These are phyloP conservation scores for Bombus soroeensis DNA, from an alignment of 1,140 invertebrate species.

Conservation along the genomic window DNA sequence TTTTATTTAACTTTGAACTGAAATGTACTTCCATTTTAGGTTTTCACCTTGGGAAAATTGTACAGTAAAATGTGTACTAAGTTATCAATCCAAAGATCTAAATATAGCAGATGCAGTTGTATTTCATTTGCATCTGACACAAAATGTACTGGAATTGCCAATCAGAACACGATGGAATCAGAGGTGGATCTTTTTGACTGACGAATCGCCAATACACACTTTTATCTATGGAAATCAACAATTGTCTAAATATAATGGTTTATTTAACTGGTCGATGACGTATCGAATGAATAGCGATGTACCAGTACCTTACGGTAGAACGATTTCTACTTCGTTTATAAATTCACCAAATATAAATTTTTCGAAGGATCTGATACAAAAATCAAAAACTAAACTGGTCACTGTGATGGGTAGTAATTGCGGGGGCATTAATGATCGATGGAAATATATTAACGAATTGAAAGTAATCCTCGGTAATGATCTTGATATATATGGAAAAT, in stretches of 20 bases:
- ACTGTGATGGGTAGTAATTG: conserved; percentile 87
- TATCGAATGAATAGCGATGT: conserved; percentile 88
- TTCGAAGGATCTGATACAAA: conserved; percentile 51
- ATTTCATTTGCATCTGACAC: conserved; percentile 84
- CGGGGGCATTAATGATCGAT: conserved; percentile 82
- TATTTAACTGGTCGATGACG: conserved; percentile 92
- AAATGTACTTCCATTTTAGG: conserved; percentile 57
- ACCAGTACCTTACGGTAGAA: conserved; percentile 87
- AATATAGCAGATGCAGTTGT: conserved; percentile 83
- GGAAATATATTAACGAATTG: conserved; percentile 85
- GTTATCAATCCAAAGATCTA: conserved; percentile 79
- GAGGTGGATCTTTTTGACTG: conserved; percentile 85
- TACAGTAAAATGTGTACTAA: conserved; percentile 83
- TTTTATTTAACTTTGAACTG: not conserved
- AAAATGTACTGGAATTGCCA: conserved; percentile 75
- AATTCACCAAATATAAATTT: conserved; percentile 35
- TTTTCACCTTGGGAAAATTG: conserved; percentile 84
- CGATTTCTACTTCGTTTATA: conserved; percentile 70
- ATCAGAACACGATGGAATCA: conserved; percentile 77
- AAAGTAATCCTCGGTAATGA: conserved; percentile 75
- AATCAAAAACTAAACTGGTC: conserved; percentile 79
- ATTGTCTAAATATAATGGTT: conserved; percentile 82
- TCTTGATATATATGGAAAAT: conserved; percentile 74
- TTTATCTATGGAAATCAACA: conserved; percentile 76
- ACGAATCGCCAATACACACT: conserved; percentile 85